These are phyloP conservation scores for Tachyglossus aculeatus DNA, from an alignment of 2,797 vertebrate genomes.

Conservation along the genomic window DNA sequence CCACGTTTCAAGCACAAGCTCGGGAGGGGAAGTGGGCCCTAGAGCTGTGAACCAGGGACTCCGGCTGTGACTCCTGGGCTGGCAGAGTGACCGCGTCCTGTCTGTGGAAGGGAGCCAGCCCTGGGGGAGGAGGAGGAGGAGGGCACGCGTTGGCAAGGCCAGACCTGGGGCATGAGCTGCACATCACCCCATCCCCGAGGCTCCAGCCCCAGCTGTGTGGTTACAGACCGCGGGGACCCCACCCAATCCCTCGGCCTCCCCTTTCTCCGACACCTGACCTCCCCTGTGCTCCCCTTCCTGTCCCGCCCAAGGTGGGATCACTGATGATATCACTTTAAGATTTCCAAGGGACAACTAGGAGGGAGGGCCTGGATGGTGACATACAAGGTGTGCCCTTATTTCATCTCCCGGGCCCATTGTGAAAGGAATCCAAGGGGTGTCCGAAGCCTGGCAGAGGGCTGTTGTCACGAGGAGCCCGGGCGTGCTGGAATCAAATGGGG, in stretches of 20 bases:
- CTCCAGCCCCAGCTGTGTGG: background rate
- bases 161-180: background rate
- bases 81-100: no score
- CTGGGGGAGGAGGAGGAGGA: background rate
- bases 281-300: background rate
- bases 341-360: no score
- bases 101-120: no score
- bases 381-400: no score
- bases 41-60: background rate
- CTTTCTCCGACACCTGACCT: background rate
- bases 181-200: background rate
- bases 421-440: no score
- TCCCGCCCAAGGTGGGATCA: no score
- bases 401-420: no score
- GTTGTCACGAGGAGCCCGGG: no score
- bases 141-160: background rate
- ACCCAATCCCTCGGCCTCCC: background rate
- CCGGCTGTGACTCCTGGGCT: background rate
- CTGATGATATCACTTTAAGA: no score
- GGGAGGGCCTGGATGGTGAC: no score
- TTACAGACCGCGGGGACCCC: background rate
- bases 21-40: background rate
- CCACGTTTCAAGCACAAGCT: background rate
- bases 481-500: no score
- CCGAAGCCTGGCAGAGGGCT: no score